phyloP scores from a whole-genome alignment of 2,888 invertebrate genomes.

The Coremacera marginata region DNA sequence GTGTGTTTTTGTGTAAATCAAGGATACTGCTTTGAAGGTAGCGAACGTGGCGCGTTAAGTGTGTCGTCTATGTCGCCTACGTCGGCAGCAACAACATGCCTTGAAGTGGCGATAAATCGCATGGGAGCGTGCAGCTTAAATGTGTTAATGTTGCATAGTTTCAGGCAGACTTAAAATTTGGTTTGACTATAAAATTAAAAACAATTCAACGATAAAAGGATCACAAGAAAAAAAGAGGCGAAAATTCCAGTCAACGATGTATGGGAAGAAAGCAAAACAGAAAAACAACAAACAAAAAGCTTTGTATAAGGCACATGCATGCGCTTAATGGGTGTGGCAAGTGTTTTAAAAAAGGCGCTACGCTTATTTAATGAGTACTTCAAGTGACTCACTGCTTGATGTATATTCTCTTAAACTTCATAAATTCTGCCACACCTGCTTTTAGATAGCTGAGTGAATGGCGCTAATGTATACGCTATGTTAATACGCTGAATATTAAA shows the following conservation, averaged over 20 bases:
- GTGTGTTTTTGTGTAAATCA: background rate
- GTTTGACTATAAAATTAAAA: background rate
- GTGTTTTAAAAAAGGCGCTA: background rate
- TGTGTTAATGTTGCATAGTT: conserved; percentile 1
- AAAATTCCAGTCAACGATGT: background rate
- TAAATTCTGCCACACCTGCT: no score
- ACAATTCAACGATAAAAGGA: background rate
- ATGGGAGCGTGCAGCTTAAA: background rate
- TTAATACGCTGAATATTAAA: conserved; percentile 29
- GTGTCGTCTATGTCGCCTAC: background rate
- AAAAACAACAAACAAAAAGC: background rate
- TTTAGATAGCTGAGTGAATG: background rate
- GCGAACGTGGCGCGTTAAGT: background rate
- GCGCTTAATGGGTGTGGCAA: conserved; percentile 1
- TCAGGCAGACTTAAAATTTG: conserved; percentile 14
- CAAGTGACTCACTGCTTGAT: background rate
- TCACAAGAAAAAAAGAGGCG: background rate
- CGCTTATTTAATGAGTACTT: background rate
- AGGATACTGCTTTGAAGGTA: background rate
- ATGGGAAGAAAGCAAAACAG: background rate
- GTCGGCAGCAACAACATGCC: background rate
- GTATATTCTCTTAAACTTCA: background rate
- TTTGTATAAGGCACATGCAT: background rate
- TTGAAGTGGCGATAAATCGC: conserved; percentile 6
- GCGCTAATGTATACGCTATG: conserved; percentile 27